phyloP scores from a whole-genome alignment of 2,888 invertebrate genomes.

The Eupithecia pulchellata region DNA sequence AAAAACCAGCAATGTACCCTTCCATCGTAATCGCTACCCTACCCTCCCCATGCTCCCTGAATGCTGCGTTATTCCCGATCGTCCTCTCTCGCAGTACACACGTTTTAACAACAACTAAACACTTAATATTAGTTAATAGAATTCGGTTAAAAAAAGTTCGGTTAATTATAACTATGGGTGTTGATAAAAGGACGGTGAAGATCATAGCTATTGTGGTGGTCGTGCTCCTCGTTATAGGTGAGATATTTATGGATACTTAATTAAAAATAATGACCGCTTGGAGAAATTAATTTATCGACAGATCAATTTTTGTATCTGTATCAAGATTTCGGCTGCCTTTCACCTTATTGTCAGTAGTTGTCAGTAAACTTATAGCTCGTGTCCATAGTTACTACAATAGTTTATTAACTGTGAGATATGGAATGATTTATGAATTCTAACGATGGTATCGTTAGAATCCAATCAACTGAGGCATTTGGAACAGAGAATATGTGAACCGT shows the following conservation, averaged over 20 bases:
- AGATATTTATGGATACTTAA: conserved; percentile 45
- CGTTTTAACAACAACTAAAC: conserved; percentile 4
- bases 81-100: conserved; percentile 13
- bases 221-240: conserved; percentile 69
- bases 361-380: no score
- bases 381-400: no score
- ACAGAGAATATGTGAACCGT: not conserved
- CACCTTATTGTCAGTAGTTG: no score
- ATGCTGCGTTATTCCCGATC: conserved; percentile 30
- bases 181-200: conserved; percentile 75
- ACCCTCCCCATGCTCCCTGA: conserved; percentile 13
- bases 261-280: not conserved
- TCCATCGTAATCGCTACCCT: conserved; percentile 31
- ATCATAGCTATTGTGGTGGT: conserved; percentile 69
- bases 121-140: not conserved
- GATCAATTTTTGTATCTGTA: no score
- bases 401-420: no score
- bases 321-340: not conserved
- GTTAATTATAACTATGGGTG: conserved; percentile 60
- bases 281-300: not conserved
- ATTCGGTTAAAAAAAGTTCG: not conserved
- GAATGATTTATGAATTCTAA: no score
- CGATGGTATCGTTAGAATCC: no score
- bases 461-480: not conserved
- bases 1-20: conserved; percentile 57